Base-by-base conservation (phyloP, 1,140 invertebrate genomes). In the Triops longicaudatus region DNA sequence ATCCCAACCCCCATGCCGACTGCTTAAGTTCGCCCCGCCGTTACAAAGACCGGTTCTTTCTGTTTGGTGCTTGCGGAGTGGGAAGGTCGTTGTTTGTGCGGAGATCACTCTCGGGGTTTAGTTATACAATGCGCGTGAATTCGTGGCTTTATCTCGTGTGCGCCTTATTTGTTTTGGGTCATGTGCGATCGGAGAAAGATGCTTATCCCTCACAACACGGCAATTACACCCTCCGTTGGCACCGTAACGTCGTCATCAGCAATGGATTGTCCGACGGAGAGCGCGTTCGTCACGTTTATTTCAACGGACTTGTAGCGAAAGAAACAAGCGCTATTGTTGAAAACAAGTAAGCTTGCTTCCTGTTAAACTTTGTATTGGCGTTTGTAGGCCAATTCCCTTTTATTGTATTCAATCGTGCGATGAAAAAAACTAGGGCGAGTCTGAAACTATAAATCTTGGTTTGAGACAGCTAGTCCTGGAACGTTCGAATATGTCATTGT, bases 231-330 rank as follows among this genome's bases (percentile, higher is more conserved):
- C 10, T 63, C 17, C 50, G 50, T 22, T 63, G 50, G 50, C 50
- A 63, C 22, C 50, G 50, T 14, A 63, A 63, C 50, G 50, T 63
- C n/a, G 14, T 63, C 3, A 63, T 63, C 17, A 22, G 50, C 50
- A 63, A 90, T 77, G 82, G 82, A 42, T 82, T 91, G 9, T 79
- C 85, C 31, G 89, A 91, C 80, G 89, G 89, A 26, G 89, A 91
- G 78, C 82, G 86, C 63, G 89, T 90, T 81, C 86, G 85, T 1
- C 82, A 89, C 26, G 84, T 91, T 27, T 86, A 87, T 81, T 88
- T 83, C 78, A 86, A 87, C 76, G 88, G 88, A 11, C 82, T 90
- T 26, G 87, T 86, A 5, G 89, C 88, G 28, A 90, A 90, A 80
- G 89, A 90, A 81, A 90, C 89, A 0, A 86, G 85, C 73, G 87